These are phyloP conservation scores for Tipula vernalis DNA, from an alignment of 2,888 invertebrate genomes.

Conservation along the genomic window DNA sequence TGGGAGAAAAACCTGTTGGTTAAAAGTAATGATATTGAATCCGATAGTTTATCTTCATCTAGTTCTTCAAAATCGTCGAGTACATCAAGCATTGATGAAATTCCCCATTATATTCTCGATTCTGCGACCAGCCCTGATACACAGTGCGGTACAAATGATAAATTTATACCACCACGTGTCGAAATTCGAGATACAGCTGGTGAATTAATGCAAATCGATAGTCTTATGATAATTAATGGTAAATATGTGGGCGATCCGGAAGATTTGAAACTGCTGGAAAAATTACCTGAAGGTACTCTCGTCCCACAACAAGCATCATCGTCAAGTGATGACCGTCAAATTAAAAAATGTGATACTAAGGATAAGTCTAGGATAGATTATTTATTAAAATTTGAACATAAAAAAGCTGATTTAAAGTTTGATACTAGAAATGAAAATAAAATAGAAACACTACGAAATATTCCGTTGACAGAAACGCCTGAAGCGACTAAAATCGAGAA, in stretches of 20 bases:
- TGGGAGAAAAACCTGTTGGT: slow-evolving; percentile 30
- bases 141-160: slow-evolving; percentile 23
- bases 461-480: slow-evolving; percentile 26
- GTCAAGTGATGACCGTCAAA: not conserved
- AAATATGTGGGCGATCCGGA: slow-evolving; percentile 36
- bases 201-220: slow-evolving; percentile 49
- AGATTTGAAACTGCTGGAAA: slow-evolving; percentile 31
- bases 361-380: slow-evolving; percentile 20
- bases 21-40: slow-evolving; percentile 38
- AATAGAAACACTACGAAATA: slow-evolving; percentile 32
- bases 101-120: slow-evolving; percentile 35
- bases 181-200: slow-evolving; percentile 63
- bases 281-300: slow-evolving; percentile 29
- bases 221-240: slow-evolving; percentile 41
- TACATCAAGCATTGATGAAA: slow-evolving; percentile 34
- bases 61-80: slow-evolving; percentile 29
- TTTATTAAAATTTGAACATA: slow-evolving; percentile 22
- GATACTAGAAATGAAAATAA: slow-evolving; percentile 35
- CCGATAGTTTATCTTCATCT: slow-evolving; percentile 37
- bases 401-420: slow-evolving; percentile 28
- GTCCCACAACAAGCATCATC: not conserved
- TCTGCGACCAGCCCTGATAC: slow-evolving; percentile 37
- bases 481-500: slow-evolving; percentile 26
- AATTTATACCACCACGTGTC: slow-evolving; percentile 45
- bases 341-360: slow-evolving; percentile 13